Percentiles rank a stretch among this genome's conserved stretches.
phyloP scores from a whole-genome alignment of 2,113 vertebrate genomes.

The Megatriorchis doriae region DNA sequence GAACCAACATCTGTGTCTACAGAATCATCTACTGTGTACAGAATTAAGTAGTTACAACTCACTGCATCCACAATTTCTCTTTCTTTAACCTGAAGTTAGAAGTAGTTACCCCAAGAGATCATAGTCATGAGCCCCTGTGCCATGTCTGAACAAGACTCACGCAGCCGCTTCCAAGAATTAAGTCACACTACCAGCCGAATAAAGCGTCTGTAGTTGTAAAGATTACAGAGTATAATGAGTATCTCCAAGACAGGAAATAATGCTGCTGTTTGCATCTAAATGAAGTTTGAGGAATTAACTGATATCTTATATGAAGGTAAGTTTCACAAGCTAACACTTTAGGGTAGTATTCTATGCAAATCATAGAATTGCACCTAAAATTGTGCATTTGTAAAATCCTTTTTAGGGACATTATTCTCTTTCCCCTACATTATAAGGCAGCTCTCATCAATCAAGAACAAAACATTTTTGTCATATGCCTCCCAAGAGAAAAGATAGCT shows the following conservation, averaged over 20 bases:
- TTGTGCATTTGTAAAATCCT: background rate
- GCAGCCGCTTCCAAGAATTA: background rate
- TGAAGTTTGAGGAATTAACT: background rate
- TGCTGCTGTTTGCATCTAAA: background rate
- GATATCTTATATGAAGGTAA: rapidly evolving
- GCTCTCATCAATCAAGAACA: background rate
- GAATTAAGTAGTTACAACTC: background rate
- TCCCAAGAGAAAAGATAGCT: background rate
- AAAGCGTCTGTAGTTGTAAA: background rate
- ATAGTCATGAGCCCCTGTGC: background rate
- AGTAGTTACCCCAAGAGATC: background rate
- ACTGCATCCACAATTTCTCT: background rate
- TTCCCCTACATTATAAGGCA: background rate
- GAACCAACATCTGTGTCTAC: rapidly evolving
- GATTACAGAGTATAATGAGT: background rate
- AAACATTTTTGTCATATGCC: background rate
- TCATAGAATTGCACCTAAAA: background rate
- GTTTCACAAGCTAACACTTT: background rate
- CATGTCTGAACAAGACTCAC: background rate
- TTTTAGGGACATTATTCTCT: background rate
- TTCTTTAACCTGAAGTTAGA: background rate
- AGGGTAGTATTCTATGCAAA: background rate
- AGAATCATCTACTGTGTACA: background rate
- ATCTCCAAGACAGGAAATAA: background rate
- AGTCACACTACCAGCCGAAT: background rate